Base-by-base conservation (phyloP, 2,888 invertebrate species). In the Microchrysa polita region DNA sequence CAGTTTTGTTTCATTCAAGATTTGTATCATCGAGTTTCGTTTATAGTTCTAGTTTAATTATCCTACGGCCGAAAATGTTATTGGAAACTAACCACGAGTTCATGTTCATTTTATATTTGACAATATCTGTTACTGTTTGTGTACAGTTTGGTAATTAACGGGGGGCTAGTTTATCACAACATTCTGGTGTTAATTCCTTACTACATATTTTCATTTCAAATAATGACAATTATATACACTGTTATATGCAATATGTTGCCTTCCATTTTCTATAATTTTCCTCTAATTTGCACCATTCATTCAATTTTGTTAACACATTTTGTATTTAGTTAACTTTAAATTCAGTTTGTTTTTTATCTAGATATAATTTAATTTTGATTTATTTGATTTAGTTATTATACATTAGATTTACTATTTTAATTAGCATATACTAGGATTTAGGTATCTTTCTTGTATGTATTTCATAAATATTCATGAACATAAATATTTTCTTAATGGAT, bases 231-330 rank as follows among this genome's bases (percentile, higher is more conserved):
- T 34, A 34, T 34, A 34, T 34, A 34, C 27, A 34, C 27, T 34
- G 7, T 34, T 34, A 7, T 34, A 34, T 7, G 27, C 4, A 7
- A 34, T 34, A 5, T 34, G 27, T 7, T 34, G 34, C n/a, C 22
- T 18, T 40, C 53, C 16, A 7, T 52, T 69, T 16, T 34, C 1
- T 69, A 55, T 69, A 20, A n/a, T 34, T 53, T 53, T 20, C 18
- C 53, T 42, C n/a, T 52, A 55, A 20, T 69, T 69, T 69, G 69
- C 69, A 69, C 69, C 69, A 65, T 65, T 44, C 65, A 65, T 69
- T 69, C 69, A 34, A 57, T 69, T n/a, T 55, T 55, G 57, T 69
- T 69, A 69, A 69, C 69, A 69, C 55, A 55, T 69, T 34, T 34
- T 34, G 34, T 40, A 69, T 27, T 69, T 12, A 69, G 69, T 69